These are phyloP conservation scores for Rambutsinella grinnellia DNA, from an alignment of 2,888 invertebrate genomes.

Conservation along the genomic window DNA sequence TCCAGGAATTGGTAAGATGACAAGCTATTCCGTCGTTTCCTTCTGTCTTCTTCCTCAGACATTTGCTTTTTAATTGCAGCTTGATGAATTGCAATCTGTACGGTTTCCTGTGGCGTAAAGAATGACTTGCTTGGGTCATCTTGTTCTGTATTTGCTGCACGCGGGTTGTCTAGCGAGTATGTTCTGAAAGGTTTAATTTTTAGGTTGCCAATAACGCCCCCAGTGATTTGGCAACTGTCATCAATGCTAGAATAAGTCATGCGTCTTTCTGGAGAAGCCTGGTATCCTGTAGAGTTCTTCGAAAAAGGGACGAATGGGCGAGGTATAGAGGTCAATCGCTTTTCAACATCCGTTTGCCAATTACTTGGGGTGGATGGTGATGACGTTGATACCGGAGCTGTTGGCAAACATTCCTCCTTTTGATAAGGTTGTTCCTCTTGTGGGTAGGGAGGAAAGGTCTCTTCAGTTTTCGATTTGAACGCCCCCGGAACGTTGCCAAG, in stretches of 20 bases:
- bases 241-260: conserved; percentile 59
- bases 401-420: conserved; percentile 9
- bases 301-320: conserved; percentile 54
- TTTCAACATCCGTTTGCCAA: conserved; percentile 60
- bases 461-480: conserved; percentile 6
- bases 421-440: conserved; percentile 4
- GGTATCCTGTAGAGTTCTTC: conserved; percentile 35
- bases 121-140: conserved; percentile 69
- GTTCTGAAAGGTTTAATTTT: conserved; percentile 65
- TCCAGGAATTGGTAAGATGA: conserved; percentile 48
- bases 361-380: conserved; percentile 15
- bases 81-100: conserved; percentile 70
- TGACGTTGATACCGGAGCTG: conserved; percentile 6
- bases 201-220: conserved; percentile 43
- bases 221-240: conserved; percentile 34
- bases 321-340: conserved; percentile 56
- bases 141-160: background rate
- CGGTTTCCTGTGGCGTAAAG: conserved; percentile 69
- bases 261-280: conserved; percentile 53
- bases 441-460: conserved; percentile 42
- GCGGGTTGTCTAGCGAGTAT: conserved; percentile 61
- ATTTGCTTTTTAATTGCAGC: conserved; percentile 70
- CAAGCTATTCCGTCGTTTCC: conserved; percentile 61
- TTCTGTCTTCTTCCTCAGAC: conserved; percentile 68
- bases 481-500: background rate